A percentile compares a stretch with the other conserved stretches of the same genome.
Evolutionary conservation across 1,140 invertebrate genomes (phyloP).

Genomic region (Pseudoatta argentina): DNA sequence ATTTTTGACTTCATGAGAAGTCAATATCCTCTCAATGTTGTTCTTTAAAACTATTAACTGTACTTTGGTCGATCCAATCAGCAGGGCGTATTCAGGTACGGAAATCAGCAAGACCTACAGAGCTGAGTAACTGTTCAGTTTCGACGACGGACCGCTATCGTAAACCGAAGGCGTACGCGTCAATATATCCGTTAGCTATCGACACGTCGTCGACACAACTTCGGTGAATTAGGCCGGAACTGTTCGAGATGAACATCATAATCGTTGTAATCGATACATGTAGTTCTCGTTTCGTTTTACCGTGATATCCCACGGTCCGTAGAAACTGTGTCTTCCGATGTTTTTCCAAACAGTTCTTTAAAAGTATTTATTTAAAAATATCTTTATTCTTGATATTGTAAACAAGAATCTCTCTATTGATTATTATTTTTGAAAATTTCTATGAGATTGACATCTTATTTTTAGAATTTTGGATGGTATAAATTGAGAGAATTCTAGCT

Average conservation of each 20-base stretch:
- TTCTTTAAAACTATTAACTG: conserved; percentile 5
- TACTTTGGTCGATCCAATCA: conserved; percentile 49
- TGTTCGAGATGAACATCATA: conserved; percentile 48
- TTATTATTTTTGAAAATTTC: not conserved
- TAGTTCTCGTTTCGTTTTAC: conserved; percentile 62
- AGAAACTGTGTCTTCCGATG: conserved; percentile 14
- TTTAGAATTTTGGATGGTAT: not conserved
- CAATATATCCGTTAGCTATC: conserved; percentile 42
- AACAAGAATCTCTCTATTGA: not conserved
- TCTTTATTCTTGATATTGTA: not conserved
- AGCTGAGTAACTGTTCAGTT: conserved; percentile 31
- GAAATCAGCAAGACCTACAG: conserved; percentile 43
- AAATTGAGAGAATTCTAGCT: not conserved
- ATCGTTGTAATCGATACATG: conserved; percentile 52
- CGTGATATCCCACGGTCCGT: conserved; percentile 1
- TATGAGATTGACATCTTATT: not conserved
- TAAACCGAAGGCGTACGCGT: conserved; percentile 18
- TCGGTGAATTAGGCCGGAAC: conserved; percentile 44
- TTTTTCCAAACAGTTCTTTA: not conserved
- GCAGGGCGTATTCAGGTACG: conserved; percentile 39
- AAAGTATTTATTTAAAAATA: not conserved
- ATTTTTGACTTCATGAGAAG: not conserved
- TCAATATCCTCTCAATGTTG: conserved; percentile 19
- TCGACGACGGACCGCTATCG: conserved; percentile 13
- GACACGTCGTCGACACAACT: conserved; percentile 9